phyloP scores from a whole-genome alignment of 2,113 vertebrate species.

The Coptodon bakossiorum region DNA sequence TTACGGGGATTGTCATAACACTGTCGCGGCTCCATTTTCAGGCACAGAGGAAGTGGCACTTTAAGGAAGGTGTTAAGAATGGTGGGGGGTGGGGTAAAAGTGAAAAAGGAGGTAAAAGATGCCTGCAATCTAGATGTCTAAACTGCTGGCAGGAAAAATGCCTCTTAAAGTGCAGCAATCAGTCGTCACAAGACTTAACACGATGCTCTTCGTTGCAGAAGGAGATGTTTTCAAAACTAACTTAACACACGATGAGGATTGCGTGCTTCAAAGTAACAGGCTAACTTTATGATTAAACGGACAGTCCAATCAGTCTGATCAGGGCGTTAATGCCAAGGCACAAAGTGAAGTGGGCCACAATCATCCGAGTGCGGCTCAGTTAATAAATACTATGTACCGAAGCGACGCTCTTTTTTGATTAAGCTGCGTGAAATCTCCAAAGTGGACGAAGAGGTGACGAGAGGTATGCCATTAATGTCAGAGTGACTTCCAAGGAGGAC shows the following conservation, averaged over 20 bases:
- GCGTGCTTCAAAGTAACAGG: not conserved
- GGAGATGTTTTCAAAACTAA: not conserved
- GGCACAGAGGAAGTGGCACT: not conserved
- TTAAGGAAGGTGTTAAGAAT: not conserved
- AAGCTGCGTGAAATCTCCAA: conserved; percentile 5
- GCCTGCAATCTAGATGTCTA: not conserved
- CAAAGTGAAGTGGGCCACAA: conserved; percentile 8
- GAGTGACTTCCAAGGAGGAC: conserved; percentile 30
- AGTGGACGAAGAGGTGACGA: conserved; percentile 21
- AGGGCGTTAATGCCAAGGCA: not conserved
- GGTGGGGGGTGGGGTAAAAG: not conserved
- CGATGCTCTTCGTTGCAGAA: not conserved
- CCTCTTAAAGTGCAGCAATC: not conserved
- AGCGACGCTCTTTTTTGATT: conserved; percentile 8
- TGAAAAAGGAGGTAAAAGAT: not conserved
- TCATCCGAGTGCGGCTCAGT: not conserved
- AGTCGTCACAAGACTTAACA: not conserved
- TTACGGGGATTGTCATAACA: not conserved
- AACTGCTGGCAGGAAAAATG: not conserved
- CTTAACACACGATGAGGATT: not conserved
- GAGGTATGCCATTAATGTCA: conserved; percentile 28
- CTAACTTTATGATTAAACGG: conserved; percentile 8
- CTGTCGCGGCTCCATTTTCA: not conserved
- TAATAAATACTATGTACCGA: conserved; percentile 1
- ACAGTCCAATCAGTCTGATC: conserved; percentile 7